Conservation (phyloP, 2,113 vertebrate species). For the Triplophysa siluroides region DNA sequence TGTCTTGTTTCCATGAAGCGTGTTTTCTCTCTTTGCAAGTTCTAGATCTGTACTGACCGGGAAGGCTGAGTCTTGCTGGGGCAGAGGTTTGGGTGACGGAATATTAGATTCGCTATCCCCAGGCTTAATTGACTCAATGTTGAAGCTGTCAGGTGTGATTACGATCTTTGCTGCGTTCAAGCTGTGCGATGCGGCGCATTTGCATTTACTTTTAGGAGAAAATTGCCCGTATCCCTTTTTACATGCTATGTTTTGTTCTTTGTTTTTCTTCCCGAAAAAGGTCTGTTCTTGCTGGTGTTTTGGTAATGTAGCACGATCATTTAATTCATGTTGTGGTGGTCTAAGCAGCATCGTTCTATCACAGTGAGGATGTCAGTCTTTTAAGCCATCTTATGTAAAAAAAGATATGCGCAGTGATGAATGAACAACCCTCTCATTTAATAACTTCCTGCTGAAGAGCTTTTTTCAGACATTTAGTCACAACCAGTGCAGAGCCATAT, state of each 20-base stretch:
- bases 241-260: constrained; percentile 43
- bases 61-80: constrained; percentile 64
- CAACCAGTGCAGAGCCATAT: constrained; percentile 49
- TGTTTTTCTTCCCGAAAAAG: neutral
- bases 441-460: constrained; percentile 52
- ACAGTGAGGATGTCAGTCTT: constrained; percentile 63
- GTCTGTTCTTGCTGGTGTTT: constrained; percentile 33
- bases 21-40: constrained; percentile 30
- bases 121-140: constrained; percentile 76
- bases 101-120: constrained; percentile 71
- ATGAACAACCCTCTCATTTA: constrained; percentile 42
- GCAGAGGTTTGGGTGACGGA: constrained; percentile 69
- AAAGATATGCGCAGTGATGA: constrained; percentile 41
- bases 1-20: neutral
- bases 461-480: constrained; percentile 56
- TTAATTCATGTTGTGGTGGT: constrained; percentile 42
- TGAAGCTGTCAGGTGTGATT: constrained; percentile 74
- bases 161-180: constrained; percentile 60
- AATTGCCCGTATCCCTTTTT: constrained; percentile 53
- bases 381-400: constrained; percentile 22
- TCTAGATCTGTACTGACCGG: constrained; percentile 54
- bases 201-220: constrained; percentile 64
- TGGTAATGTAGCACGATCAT: constrained; percentile 46
- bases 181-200: constrained; percentile 46
- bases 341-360: constrained; percentile 56